Evolutionary conservation across 2,888 invertebrate species (phyloP).

Genomic region (Ischnura elegans): DNA sequence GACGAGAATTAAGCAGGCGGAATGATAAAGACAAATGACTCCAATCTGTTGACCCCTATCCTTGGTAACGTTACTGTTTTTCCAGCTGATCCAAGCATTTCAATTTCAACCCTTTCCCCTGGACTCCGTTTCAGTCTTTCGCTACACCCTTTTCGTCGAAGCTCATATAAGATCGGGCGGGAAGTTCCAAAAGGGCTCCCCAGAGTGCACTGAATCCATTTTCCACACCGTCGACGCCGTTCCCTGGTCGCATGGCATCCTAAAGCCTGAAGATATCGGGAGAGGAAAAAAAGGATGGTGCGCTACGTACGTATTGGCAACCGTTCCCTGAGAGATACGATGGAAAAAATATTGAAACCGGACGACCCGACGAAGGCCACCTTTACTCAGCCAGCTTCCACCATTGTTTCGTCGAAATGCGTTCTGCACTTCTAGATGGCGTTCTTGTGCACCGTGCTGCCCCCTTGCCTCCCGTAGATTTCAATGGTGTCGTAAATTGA

Average conservation of each 20-base stretch:
- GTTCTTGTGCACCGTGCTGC: not conserved
- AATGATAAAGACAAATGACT: too few species aligned
- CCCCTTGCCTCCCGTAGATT: not conserved
- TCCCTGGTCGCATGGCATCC: not conserved
- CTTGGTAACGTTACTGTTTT: too few species aligned
- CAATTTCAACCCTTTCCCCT: too few species aligned
- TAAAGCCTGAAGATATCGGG: not conserved
- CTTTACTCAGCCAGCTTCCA: not conserved
- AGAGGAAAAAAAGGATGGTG: not conserved
- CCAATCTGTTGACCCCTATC: too few species aligned
- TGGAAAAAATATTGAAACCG: not conserved
- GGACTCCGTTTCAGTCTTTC: not conserved
- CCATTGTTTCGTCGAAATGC: constrained; percentile 24
- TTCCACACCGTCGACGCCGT: not conserved
- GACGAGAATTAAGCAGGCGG: too few species aligned
- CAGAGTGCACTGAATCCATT: not conserved
- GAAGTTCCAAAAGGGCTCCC: not conserved
- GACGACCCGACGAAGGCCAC: not conserved
- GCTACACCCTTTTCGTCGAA: not conserved
- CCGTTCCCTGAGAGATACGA: not conserved
- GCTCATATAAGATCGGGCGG: not conserved
- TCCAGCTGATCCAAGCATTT: too few species aligned
- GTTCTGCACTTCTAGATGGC: not conserved
- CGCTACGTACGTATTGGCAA: not conserved
- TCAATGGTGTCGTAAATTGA: constrained; percentile 19